phyloP scores from a whole-genome alignment of 2,797 vertebrate genomes.

The Mastacembelus armatus region DNA sequence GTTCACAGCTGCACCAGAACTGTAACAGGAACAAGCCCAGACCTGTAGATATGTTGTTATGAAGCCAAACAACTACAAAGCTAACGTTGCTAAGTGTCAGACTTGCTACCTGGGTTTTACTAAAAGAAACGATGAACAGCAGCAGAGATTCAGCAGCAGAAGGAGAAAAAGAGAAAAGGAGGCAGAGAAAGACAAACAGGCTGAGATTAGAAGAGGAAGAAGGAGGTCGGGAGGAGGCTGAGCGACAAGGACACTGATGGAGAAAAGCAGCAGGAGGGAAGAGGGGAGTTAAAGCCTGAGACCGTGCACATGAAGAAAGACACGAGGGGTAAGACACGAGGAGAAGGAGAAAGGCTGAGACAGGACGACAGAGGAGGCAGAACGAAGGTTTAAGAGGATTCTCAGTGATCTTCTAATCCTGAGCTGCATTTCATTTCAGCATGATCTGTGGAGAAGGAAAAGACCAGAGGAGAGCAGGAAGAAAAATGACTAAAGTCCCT shows the following conservation, averaged over 20 bases:
- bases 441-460: slow-evolving; percentile 17
- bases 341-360: neutral
- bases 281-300: too few relatives aligned
- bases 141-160: slow-evolving; percentile 1
- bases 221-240: slow-evolving; percentile 10
- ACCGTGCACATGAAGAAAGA: too few relatives aligned
- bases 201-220: slow-evolving; percentile 28
- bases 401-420: slow-evolving; percentile 54
- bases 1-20: too few relatives aligned
- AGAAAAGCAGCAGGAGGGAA: slow-evolving; percentile 45
- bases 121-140: neutral
- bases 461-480: slow-evolving; percentile 5
- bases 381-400: slow-evolving; percentile 31
- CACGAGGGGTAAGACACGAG: neutral
- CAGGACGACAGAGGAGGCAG: neutral
- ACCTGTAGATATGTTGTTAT: too few relatives aligned
- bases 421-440: slow-evolving; percentile 35
- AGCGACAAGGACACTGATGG: slow-evolving; percentile 44
- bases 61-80: too few relatives aligned
- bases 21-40: too few relatives aligned
- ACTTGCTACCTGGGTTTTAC: too few relatives aligned
- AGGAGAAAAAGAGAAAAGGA: slow-evolving; percentile 13
- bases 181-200: slow-evolving; percentile 38
- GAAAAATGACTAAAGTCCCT: slow-evolving; percentile 21
- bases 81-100: too few relatives aligned